Evolutionary conservation across 2,113 vertebrate species (phyloP).

Genomic region (Pithys albifrons): DNA sequence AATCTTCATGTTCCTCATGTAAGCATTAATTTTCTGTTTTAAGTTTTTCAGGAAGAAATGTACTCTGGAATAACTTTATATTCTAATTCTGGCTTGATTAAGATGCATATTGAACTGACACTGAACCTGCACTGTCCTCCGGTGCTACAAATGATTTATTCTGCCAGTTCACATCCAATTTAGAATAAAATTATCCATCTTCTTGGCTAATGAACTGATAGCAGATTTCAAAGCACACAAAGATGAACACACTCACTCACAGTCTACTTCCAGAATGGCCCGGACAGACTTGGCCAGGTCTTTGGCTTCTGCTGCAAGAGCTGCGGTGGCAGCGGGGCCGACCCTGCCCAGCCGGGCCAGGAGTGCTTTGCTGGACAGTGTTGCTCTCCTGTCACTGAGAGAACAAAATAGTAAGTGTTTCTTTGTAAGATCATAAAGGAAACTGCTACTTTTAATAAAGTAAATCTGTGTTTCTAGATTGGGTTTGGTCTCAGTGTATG

Average conservation of each 20-base stretch:
- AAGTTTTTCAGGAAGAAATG: neutral
- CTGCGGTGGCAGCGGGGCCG: conserved; percentile 64
- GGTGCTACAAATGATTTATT: neutral
- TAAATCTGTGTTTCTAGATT: neutral
- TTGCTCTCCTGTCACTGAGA: conserved; percentile 71
- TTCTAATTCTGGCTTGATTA: neutral
- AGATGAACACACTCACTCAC: conserved; percentile 76
- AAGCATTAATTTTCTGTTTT: neutral
- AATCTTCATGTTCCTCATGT: neutral
- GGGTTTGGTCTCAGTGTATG: neutral
- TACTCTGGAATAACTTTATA: neutral
- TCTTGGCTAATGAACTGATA: neutral
- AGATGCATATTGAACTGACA: neutral
- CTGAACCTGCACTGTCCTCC: neutral
- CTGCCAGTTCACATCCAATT: neutral
- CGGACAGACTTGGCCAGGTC: conserved; percentile 84
- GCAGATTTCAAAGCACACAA: neutral
- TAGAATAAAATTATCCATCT: neutral
- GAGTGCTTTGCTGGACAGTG: conserved; percentile 59
- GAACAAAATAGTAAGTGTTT: neutral
- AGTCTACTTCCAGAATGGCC: conserved; percentile 84
- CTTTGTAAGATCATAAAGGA: neutral
- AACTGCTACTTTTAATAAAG: neutral
- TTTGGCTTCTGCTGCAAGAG: conserved; percentile 83
- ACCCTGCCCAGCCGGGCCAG: conserved; percentile 71